Evolutionary conservation across 2,888 invertebrate genomes (phyloP).

Genomic region (Perithous albicinctus): DNA sequence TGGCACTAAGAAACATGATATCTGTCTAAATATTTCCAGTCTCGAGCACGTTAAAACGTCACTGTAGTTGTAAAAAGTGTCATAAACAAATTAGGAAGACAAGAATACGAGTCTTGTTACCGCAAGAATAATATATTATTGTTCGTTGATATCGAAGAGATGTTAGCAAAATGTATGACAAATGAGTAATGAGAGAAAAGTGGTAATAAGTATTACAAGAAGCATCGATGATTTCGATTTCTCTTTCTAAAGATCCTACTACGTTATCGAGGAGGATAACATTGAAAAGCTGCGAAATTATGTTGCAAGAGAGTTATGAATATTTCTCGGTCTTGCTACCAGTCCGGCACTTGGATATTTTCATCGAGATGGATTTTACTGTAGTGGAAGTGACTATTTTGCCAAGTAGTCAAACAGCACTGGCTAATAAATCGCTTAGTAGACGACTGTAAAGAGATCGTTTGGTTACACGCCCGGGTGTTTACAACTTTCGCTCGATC

Average conservation of each 20-base stretch:
- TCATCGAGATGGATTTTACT: neutral
- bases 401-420: neutral
- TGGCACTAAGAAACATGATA: constrained; percentile 40
- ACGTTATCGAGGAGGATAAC: neutral
- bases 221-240: constrained; percentile 15
- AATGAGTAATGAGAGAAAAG: constrained; percentile 29
- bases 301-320: constrained; percentile 17
- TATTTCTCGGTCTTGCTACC: constrained; percentile 10
- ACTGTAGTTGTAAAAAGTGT: constrained; percentile 3
- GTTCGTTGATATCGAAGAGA: neutral
- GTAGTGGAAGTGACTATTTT: neutral
- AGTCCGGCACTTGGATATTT: neutral
- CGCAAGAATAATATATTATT: neutral
- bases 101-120: neutral
- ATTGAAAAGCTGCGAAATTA: constrained; percentile 1
- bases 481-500: constrained; percentile 54
- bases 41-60: constrained; percentile 34
- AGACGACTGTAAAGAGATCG: constrained; percentile 14
- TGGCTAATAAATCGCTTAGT: constrained; percentile 7
- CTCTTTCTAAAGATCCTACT: constrained; percentile 31
- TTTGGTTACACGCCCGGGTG: constrained; percentile 33
- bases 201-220: neutral
- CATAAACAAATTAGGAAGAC: constrained; percentile 28
- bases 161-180: neutral
- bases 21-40: constrained; percentile 3